phyloP scores from a whole-genome alignment of 2,113 vertebrate genomes.

The Cyanoderma ruficeps region DNA sequence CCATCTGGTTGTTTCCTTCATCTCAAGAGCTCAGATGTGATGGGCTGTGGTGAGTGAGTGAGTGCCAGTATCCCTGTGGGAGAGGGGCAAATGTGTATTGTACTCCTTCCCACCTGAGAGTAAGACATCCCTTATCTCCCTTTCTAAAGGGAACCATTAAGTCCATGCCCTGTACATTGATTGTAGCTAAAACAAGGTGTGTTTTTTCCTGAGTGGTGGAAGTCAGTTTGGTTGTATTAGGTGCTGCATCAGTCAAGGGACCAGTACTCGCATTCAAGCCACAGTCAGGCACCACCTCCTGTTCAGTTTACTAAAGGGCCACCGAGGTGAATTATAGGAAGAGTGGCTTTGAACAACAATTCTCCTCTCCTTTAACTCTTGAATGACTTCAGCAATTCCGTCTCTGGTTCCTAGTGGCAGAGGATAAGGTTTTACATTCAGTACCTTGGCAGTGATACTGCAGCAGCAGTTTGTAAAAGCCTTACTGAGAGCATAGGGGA shows the following conservation, averaged over 20 bases:
- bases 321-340: too few species aligned
- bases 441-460: too few species aligned
- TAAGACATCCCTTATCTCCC: not conserved
- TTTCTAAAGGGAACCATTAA: not conserved
- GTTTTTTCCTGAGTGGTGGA: not conserved
- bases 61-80: not conserved
- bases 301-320: fast-evolving
- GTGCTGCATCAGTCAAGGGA: not conserved
- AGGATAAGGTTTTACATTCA: not conserved
- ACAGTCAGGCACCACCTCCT: not conserved
- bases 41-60: not conserved
- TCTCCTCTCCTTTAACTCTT: not conserved
- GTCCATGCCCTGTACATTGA: not conserved
- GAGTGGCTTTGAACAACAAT: not conserved
- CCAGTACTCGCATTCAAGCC: fast-evolving
- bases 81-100: fast-evolving
- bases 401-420: not conserved
- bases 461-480: not conserved
- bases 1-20: not conserved
- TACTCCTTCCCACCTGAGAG: not conserved
- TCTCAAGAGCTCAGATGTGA: fast-evolving
- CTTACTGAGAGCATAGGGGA: not conserved
- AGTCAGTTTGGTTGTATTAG: not conserved
- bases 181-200: not conserved
- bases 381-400: not conserved